Evolutionary conservation across 2,888 invertebrate species (phyloP).

Genomic region (Allacma fusca): DNA sequence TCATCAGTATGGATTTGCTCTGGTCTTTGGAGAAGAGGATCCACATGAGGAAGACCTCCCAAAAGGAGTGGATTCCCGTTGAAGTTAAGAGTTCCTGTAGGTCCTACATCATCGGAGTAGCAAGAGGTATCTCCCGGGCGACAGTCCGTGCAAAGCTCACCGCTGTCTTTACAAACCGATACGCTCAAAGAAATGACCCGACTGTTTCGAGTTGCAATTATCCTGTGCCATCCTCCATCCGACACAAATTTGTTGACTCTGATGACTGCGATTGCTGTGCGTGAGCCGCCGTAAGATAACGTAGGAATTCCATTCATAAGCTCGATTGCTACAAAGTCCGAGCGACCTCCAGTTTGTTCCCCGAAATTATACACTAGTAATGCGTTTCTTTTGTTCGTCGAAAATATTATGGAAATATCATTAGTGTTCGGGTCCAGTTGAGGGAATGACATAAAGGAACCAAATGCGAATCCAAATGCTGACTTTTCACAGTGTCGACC

Average conservation of each 20-base stretch:
- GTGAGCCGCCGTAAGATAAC: constrained; percentile 88
- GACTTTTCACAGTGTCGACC: constrained; percentile 91
- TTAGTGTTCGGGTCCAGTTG: constrained; percentile 87
- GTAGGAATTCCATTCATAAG: constrained; percentile 81
- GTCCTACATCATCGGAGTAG: constrained; percentile 85
- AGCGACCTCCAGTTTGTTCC: constrained; percentile 83
- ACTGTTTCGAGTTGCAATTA: constrained; percentile 89
- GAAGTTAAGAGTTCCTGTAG: constrained; percentile 88
- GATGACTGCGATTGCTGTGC: constrained; percentile 86
- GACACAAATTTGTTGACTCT: constrained; percentile 76
- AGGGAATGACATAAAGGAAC: constrained; percentile 89
- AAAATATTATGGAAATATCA: constrained; percentile 88
- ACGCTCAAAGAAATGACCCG: constrained; percentile 85
- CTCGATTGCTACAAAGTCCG: constrained; percentile 92
- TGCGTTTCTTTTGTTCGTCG: constrained; percentile 86
- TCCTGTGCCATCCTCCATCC: constrained; percentile 90
- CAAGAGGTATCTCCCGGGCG: constrained; percentile 82
- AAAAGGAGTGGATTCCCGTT: constrained; percentile 86
- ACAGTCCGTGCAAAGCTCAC: constrained; percentile 86
- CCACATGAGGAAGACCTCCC: constrained; percentile 84
- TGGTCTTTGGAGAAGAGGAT: constrained; percentile 85
- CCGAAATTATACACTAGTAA: constrained; percentile 92
- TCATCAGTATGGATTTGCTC: constrained; percentile 92
- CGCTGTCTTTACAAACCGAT: constrained; percentile 82
- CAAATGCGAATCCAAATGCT: constrained; percentile 86